Conservation (phyloP, 1,140 invertebrate genomes). For the Lordiphosa collinella region DNA sequence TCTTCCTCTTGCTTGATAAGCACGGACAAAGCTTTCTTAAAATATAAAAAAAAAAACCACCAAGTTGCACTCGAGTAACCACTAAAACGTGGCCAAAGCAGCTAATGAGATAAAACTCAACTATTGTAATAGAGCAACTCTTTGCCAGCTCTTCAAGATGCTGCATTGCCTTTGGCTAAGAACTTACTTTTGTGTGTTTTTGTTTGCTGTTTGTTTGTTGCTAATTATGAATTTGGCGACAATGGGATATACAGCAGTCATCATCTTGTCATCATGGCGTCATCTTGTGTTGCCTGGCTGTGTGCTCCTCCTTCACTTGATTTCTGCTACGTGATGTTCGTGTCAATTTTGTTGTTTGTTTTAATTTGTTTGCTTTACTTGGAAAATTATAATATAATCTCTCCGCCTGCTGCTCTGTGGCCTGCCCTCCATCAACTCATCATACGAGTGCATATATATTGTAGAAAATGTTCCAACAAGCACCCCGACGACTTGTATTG, state of each 20-base stretch:
- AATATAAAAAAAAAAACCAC: too few species aligned
- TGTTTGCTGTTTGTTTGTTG: slow-evolving; percentile 11
- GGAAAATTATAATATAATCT: slow-evolving; percentile 75
- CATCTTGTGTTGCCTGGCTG: slow-evolving; percentile 12
- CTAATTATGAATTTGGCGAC: slow-evolving; percentile 73
- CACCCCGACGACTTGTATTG: too few species aligned
- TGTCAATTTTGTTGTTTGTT: slow-evolving; percentile 71
- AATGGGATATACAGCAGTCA: slow-evolving; percentile 33
- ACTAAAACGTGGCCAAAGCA: slow-evolving; percentile 51
- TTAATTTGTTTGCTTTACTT: slow-evolving; percentile 68
- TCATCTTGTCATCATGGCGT: slow-evolving; percentile 19
- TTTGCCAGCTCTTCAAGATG: slow-evolving; percentile 8
- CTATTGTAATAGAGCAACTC: slow-evolving; percentile 38
- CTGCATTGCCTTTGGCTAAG: slow-evolving; percentile 48
- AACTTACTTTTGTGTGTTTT: slow-evolving; percentile 28
- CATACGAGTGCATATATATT: too few species aligned
- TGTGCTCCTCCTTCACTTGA: slow-evolving; percentile 39
- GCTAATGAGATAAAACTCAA: slow-evolving; percentile 53
- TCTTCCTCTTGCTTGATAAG: slow-evolving; percentile 21
- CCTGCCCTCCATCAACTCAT: neutral
- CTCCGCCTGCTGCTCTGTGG: slow-evolving; percentile 24
- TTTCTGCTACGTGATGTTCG: slow-evolving; percentile 70
- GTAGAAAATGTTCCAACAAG: too few species aligned
- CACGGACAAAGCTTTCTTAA: slow-evolving; percentile 56
- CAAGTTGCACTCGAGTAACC: slow-evolving; percentile 51